These are phyloP conservation scores for Micrasema longulum DNA, from an alignment of 1,140 invertebrate genomes.

Conservation along the genomic window DNA sequence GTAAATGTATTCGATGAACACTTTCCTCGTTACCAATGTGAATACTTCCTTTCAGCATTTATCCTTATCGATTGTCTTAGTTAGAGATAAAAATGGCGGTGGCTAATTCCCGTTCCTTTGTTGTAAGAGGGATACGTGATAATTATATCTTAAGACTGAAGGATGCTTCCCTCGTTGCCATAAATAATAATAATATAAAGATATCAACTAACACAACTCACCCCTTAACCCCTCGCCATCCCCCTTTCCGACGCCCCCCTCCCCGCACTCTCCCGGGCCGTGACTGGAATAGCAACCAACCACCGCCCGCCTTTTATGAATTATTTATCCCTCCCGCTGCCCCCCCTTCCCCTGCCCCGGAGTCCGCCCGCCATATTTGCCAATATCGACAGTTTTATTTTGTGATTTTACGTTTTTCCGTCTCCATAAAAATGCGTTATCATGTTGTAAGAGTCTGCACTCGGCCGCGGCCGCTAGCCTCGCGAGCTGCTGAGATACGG, in stretches of 20 bases:
- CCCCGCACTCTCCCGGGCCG: not conserved
- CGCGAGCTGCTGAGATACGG: not conserved
- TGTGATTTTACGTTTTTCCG: conserved; percentile 51
- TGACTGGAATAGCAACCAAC: conserved; percentile 38
- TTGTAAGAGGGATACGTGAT: too few relatives aligned
- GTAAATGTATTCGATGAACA: too few relatives aligned
- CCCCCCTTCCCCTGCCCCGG: too few relatives aligned
- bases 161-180: conserved; percentile 3
- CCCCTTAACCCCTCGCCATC: not conserved
- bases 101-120: too few relatives aligned
- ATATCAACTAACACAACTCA: conserved; percentile 35
- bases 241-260: not conserved
- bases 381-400: conserved; percentile 50
- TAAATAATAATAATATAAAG: conserved; percentile 22
- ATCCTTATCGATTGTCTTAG: too few relatives aligned
- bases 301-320: conserved; percentile 48
- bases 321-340: conserved; percentile 48
- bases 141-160: conserved; percentile 1
- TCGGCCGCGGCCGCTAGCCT: too few relatives aligned
- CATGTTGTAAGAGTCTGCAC: conserved; percentile 11
- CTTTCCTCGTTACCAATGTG: too few relatives aligned
- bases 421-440: conserved; percentile 46
- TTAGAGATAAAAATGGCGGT: too few relatives aligned
- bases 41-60: too few relatives aligned
- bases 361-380: conserved; percentile 16